Percentiles rank a stretch among this genome's conserved stretches.
phyloP scores from a whole-genome alignment of 2,113 vertebrate genomes.

The Chaetodon auriga region DNA sequence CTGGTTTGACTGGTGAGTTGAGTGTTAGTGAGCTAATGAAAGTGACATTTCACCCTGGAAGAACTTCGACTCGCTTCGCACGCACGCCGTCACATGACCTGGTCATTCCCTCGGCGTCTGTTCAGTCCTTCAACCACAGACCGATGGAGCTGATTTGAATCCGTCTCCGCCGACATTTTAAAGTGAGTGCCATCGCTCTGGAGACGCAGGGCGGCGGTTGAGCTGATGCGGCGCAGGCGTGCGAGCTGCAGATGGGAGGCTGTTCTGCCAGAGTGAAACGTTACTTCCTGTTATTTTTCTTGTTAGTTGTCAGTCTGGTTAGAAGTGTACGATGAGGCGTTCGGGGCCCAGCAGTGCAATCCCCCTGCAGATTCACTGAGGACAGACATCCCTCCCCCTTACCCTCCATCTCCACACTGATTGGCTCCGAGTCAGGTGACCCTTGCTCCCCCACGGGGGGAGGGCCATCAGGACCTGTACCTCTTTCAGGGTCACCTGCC shows the following conservation, averaged over 20 bases:
- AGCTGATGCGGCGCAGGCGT: background rate
- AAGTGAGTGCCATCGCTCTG: background rate
- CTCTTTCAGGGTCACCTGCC: conserved; percentile 85
- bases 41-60: conserved; percentile 67
- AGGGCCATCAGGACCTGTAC: conserved; percentile 85
- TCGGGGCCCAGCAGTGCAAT: conserved; percentile 81
- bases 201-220: background rate
- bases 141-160: background rate
- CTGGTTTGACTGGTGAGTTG: conserved; percentile 52
- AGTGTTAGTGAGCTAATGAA: conserved; percentile 70
- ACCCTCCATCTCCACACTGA: conserved; percentile 92
- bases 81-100: conserved; percentile 4
- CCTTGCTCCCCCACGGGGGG: conserved; percentile 84
- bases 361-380: conserved; percentile 75
- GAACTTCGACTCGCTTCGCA: conserved; percentile 34
- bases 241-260: conserved; percentile 14
- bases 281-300: background rate
- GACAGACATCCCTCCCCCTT: conserved; percentile 84
- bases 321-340: conserved; percentile 66
- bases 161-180: background rate
- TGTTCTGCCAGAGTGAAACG: conserved; percentile 61
- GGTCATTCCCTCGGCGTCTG: no score
- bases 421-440: conserved; percentile 87
- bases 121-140: background rate
- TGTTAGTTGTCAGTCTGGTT: conserved; percentile 73